Evolutionary conservation across 2,797 vertebrate species (phyloP).

Genomic region (Eidolon dupreanum): DNA sequence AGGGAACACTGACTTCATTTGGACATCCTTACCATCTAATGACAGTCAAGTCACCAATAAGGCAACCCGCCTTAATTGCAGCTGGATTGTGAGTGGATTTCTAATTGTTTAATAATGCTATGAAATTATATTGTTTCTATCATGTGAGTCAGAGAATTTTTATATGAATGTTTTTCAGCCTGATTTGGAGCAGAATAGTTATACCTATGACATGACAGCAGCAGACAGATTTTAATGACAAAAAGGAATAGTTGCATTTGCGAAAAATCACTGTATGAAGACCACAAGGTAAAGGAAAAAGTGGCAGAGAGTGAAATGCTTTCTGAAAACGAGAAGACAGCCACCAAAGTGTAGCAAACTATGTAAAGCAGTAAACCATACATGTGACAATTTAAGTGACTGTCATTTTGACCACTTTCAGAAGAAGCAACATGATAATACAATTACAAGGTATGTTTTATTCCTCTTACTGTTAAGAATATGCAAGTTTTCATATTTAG

Average conservation of each 20-base stretch:
- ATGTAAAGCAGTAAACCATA: not conserved
- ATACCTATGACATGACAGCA: not conserved
- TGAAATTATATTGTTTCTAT: not conserved
- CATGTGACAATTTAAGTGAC: not conserved
- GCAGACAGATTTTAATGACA: not conserved
- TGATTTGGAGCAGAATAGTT: slow-evolving; percentile 18
- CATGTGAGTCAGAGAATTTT: not conserved
- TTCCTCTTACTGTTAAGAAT: not conserved
- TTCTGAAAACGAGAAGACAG: slow-evolving; percentile 25
- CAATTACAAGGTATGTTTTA: not conserved
- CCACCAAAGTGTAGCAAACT: not conserved
- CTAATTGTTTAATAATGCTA: not conserved
- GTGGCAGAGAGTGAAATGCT: not conserved
- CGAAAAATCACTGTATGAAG: not conserved
- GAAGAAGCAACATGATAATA: not conserved
- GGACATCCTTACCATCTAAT: not conserved
- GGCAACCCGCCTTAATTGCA: not conserved
- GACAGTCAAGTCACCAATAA: not conserved
- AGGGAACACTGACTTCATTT: not conserved
- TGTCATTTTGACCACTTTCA: not conserved
- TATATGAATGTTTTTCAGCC: not conserved
- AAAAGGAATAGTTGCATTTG: not conserved
- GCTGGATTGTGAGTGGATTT: not conserved
- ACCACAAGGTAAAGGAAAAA: not conserved
- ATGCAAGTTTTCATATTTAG: not conserved